These are phyloP conservation scores for Thyatira batis DNA, from an alignment of 2,888 invertebrate genomes.

Conservation along the genomic window DNA sequence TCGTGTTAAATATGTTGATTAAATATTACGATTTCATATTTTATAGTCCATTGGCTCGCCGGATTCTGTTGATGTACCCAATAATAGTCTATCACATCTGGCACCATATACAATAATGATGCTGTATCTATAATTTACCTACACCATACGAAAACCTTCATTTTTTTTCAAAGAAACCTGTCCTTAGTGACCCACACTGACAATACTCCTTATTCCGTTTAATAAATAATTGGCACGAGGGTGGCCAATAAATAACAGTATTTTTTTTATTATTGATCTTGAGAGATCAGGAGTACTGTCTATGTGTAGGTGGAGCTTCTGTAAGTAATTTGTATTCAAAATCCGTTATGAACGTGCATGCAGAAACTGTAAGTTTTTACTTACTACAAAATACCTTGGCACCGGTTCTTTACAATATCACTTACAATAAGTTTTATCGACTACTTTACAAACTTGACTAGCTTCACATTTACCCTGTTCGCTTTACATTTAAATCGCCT, in stretches of 20 bases:
- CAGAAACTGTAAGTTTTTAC: neutral
- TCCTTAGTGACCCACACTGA: too few species aligned
- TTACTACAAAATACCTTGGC: constrained; percentile 9
- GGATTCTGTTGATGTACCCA: neutral
- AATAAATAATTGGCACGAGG: neutral
- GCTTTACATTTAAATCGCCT: constrained; percentile 25
- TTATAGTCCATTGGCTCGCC: neutral
- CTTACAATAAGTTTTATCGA: constrained; percentile 16
- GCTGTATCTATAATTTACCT: too few species aligned
- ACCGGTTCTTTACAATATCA: constrained; percentile 10
- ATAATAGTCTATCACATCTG: neutral
- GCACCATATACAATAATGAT: too few species aligned
- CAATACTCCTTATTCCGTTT: too few species aligned
- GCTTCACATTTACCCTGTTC: constrained; percentile 42
- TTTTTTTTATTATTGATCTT: neutral
- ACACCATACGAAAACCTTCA: too few species aligned
- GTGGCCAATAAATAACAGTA: neutral
- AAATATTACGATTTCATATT: neutral
- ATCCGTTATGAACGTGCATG: neutral
- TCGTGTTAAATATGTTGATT: neutral
- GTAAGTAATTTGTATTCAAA: neutral
- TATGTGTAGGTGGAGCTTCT: neutral
- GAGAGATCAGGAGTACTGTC: neutral
- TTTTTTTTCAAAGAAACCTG: too few species aligned
- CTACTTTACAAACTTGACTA: constrained; percentile 33